Evolutionary conservation across 2,113 vertebrate genomes (phyloP), one percentile per base, ranked within the genome.

Genomic region (Machaerirhynchus nigripectus): DNA sequence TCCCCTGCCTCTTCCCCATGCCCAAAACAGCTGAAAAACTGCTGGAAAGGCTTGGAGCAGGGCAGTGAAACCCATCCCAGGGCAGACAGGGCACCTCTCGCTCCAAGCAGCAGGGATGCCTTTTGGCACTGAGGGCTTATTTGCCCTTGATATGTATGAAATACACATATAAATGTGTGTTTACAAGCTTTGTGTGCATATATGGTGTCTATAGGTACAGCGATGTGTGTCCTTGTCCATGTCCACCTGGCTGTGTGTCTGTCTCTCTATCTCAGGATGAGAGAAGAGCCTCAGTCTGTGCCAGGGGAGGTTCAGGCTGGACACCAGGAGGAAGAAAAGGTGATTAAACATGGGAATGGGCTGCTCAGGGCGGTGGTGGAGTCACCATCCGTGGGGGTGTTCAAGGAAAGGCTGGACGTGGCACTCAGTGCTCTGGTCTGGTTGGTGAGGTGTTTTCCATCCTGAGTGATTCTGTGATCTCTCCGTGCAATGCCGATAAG

Each of bases 131-230:
- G 10, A 46, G 44, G n/a, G 18, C 10, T 77, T 24, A 4, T 27
- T 71, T 83, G 10, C 30, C 50, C 11, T 44, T 11, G 8, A 2
- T 31, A 3, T 0, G 4, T 77, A 5, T n/a, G 33, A 75, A 57
- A n/a, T 11, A 8, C 5, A 9, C 5, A 3, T 6, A 7, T 4
- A 40, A 24, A 11, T 9, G 22, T 49, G 35, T 39, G 12, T 18
- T 44, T 28, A 1, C 26, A 5, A 0, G 1, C 20, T 11, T 2
- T 8, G 15, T 15, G 47, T 52, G 57, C 4, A 5, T 11, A 1
- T 4, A 0, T 26, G 53, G 31, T 50, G 15, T 24, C 1, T 22
- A 2, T 15, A 2, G 1, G 13, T 2, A 5, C 9, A 20, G 40
- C 23, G 3, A 1, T 20, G 49, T 6, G 22, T 17, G 22, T 24